Conservation (phyloP, 2,113 vertebrate species). For the Brachyistius frenatus region DNA sequence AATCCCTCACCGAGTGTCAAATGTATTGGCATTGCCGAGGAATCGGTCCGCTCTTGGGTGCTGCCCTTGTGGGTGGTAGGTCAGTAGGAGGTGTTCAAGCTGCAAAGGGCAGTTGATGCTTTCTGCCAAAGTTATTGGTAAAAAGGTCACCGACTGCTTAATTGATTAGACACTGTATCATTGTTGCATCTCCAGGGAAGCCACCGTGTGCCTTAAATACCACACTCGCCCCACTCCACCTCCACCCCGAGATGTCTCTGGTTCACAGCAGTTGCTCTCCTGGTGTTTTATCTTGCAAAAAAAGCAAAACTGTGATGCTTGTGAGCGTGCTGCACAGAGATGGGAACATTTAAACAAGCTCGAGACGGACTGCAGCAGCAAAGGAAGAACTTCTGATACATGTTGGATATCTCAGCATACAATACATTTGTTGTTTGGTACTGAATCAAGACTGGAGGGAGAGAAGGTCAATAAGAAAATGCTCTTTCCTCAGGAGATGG, state of each 20-base stretch:
- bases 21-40: background rate
- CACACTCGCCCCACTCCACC: background rate
- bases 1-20: conserved; percentile 16
- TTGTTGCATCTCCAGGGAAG: background rate
- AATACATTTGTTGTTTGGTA: background rate
- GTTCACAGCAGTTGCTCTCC: background rate
- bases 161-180: background rate
- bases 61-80: background rate
- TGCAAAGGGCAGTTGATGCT: background rate
- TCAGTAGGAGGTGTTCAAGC: background rate
- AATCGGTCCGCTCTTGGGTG: background rate
- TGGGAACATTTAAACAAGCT: background rate
- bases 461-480: background rate
- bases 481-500: too few relatives aligned
- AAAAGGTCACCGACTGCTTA: background rate
- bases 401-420: background rate
- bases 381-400: background rate
- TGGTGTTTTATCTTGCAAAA: background rate
- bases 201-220: background rate
- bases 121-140: background rate
- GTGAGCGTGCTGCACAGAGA: background rate
- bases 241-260: background rate
- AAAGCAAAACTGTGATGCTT: background rate
- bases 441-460: background rate
- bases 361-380: background rate